A percentile compares a stretch with the other conserved stretches of the same genome.
Conservation (phyloP, 2,113 vertebrate species). For the Argyrosomus japonicus region DNA sequence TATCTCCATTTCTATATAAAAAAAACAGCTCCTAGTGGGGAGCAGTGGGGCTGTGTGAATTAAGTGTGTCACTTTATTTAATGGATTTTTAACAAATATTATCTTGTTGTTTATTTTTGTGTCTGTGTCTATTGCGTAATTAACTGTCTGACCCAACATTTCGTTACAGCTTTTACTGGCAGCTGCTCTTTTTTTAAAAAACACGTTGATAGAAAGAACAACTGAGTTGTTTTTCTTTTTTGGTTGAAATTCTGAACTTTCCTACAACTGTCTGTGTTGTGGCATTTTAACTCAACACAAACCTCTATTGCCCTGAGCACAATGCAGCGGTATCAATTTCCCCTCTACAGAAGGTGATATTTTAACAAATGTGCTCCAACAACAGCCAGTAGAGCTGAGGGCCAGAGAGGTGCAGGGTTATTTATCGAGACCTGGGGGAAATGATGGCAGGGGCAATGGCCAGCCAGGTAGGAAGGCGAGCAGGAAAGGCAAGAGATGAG, state of each 20-base stretch:
- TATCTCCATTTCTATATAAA: constrained; percentile 60
- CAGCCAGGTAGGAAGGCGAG: constrained; percentile 69
- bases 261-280: constrained; percentile 65
- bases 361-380: constrained; percentile 89
- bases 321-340: constrained; percentile 89
- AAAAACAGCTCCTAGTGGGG: constrained; percentile 51
- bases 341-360: constrained; percentile 86
- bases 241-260: constrained; percentile 52
- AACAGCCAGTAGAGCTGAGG: constrained; percentile 78
- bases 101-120: constrained; percentile 39
- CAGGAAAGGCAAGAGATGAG: constrained; percentile 68
- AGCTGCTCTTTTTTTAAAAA: neutral
- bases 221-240: constrained; percentile 39
- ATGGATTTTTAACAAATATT: constrained; percentile 59
- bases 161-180: constrained; percentile 21
- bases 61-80: constrained; percentile 65
- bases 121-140: constrained; percentile 28
- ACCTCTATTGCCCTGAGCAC: constrained; percentile 72
- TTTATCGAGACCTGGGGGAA: constrained; percentile 88
- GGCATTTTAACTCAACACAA: constrained; percentile 76
- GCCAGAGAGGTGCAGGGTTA: constrained; percentile 83
- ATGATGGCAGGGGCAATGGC: constrained; percentile 88
- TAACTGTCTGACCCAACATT: constrained; percentile 47
- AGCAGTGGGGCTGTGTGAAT: constrained; percentile 65
- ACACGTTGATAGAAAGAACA: constrained; percentile 35